Evolutionary conservation across 1,140 invertebrate genomes (phyloP).

Genomic region (Drosophila kikkawai): DNA sequence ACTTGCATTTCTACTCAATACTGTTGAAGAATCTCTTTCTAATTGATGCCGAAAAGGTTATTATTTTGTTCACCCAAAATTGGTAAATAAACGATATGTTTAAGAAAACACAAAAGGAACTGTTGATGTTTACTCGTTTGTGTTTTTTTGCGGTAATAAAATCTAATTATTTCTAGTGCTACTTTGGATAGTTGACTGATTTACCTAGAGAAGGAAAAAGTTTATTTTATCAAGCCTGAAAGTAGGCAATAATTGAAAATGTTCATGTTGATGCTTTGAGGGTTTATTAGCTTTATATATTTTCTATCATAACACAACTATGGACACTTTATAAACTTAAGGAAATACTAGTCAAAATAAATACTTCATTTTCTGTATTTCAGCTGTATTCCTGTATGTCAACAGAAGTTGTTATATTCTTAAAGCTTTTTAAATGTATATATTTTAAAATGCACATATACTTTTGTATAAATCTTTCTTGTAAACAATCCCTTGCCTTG

Average conservation of each 20-base stretch:
- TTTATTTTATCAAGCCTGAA: not conserved
- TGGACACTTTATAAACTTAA: too few species aligned
- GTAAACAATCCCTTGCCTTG: not conserved
- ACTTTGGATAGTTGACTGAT: not conserved
- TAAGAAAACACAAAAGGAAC: slow-evolving; percentile 10
- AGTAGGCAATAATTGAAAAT: not conserved
- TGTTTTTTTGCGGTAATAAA: too few species aligned
- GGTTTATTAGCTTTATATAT: not conserved
- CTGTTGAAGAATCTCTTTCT: slow-evolving; percentile 42
- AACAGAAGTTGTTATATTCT: too few species aligned
- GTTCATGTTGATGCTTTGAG: not conserved
- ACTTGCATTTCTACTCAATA: slow-evolving; percentile 50
- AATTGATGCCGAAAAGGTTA: slow-evolving; percentile 28
- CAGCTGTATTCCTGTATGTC: not conserved
- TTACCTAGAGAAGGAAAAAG: too few species aligned
- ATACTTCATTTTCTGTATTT: not conserved
- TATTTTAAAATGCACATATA: not conserved
- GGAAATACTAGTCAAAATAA: too few species aligned
- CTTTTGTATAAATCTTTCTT: too few species aligned
- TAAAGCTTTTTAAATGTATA: too few species aligned
- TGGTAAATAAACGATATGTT: slow-evolving; percentile 40
- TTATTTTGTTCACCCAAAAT: slow-evolving; percentile 47
- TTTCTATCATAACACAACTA: too few species aligned
- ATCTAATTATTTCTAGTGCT: not conserved
- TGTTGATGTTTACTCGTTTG: not conserved